Percentiles rank a stretch among this genome's conserved stretches.
These are phyloP conservation scores for Stenichneumon culpator DNA, from an alignment of 2,888 invertebrate species.

Conservation along the genomic window DNA sequence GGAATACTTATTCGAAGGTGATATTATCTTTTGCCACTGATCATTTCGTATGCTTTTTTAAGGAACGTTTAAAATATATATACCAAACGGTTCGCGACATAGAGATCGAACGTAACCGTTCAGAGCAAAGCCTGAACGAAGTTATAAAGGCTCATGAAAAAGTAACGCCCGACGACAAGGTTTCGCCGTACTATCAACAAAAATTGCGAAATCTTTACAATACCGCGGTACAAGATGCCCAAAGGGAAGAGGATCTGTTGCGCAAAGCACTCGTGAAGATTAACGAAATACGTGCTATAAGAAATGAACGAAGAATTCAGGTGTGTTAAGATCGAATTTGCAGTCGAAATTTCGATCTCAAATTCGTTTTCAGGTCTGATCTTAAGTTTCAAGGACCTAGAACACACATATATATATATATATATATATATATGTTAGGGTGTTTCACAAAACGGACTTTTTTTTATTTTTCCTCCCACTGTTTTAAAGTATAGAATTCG, in stretches of 20 bases:
- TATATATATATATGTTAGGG: too few relatives aligned
- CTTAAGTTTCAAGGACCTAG: too few relatives aligned
- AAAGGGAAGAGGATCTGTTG: conserved; percentile 93
- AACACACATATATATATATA: too few relatives aligned
- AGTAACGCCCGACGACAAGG: conserved; percentile 87
- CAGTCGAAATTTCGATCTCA: neutral
- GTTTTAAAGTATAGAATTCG: too few relatives aligned
- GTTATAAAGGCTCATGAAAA: conserved; percentile 92
- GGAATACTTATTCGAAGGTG: too few relatives aligned
- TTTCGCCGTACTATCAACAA: conserved; percentile 86
- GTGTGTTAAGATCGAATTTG: conserved; percentile 80
- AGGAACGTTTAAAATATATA: conserved; percentile 93
- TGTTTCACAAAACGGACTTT: too few relatives aligned
- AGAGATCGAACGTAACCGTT: conserved; percentile 92
- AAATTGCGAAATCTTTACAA: conserved; percentile 94
- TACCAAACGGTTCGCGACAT: conserved; percentile 93
- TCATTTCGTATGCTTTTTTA: conserved; percentile 56
- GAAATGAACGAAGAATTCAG: conserved; percentile 95
- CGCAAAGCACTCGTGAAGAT: conserved; percentile 94
- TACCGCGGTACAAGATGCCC: conserved; percentile 92
- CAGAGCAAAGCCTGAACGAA: conserved; percentile 92
- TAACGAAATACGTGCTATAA: conserved; percentile 94
- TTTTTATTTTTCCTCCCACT: too few relatives aligned
- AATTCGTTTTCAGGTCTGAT: too few relatives aligned
- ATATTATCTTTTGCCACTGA: neutral